Evolutionary conservation across 2,113 vertebrate species (phyloP).

Genomic region (Ia io): DNA sequence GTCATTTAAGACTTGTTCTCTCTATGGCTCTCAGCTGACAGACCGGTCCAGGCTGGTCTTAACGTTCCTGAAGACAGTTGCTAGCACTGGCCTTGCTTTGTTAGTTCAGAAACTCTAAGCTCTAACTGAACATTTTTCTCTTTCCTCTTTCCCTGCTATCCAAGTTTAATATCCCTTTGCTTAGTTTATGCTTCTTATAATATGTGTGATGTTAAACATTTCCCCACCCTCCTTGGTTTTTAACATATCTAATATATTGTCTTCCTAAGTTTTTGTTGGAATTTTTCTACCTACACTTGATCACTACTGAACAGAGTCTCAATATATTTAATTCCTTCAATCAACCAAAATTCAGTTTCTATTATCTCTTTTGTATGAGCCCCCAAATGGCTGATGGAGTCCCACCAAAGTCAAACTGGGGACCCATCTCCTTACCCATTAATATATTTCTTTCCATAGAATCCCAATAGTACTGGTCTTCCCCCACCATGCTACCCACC

Average conservation of each 20-base stretch:
- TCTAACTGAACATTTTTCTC: not conserved
- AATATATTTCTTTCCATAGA: not conserved
- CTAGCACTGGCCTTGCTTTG: not conserved
- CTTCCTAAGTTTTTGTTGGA: not conserved
- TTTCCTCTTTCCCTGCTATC: not conserved
- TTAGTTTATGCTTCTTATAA: not conserved
- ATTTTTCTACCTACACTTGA: not conserved
- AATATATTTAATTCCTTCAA: not conserved
- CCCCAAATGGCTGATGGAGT: not conserved
- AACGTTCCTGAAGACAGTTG: not conserved
- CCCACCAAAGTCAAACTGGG: not conserved
- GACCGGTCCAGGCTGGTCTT: not conserved
- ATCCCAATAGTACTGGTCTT: not conserved
- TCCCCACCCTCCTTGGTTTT: not conserved
- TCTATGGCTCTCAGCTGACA: fast-evolving
- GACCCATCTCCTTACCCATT: not conserved
- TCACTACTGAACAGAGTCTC: not conserved
- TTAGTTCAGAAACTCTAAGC: not conserved
- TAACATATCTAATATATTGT: not conserved
- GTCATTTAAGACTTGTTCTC: not conserved
- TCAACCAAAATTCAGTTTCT: not conserved
- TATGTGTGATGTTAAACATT: not conserved
- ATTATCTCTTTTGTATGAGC: not conserved
- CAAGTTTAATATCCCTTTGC: not conserved
- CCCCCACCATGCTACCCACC: not conserved